Evolutionary conservation across 2,113 vertebrate species (phyloP).

Genomic region (Catharus fuscescens): DNA sequence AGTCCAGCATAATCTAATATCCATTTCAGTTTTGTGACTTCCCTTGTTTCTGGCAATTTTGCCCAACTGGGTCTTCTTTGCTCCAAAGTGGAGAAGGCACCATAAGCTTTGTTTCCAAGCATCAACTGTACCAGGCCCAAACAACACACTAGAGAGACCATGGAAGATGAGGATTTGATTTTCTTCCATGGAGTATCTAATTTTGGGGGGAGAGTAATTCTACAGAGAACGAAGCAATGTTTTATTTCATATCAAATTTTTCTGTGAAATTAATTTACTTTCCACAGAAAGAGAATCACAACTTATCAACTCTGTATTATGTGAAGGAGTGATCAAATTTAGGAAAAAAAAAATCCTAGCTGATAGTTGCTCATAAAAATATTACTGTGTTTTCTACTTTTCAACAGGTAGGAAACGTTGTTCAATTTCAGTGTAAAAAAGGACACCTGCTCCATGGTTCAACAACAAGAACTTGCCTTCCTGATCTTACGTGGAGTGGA

Average conservation of each 20-base stretch:
- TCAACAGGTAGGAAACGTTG: conserved; percentile 88
- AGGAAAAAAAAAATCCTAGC: background rate
- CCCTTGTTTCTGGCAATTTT: background rate
- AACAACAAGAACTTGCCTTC: conserved; percentile 91
- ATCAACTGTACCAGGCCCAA: background rate
- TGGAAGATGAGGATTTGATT: background rate
- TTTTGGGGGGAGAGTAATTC: background rate
- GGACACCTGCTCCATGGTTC: conserved; percentile 96
- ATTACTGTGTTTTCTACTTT: background rate
- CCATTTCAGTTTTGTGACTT: background rate
- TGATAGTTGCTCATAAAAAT: background rate
- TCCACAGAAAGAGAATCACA: background rate
- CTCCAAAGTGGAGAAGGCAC: background rate
- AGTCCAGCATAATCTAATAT: background rate
- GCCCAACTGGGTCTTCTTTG: background rate
- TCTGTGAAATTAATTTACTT: background rate
- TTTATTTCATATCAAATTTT: background rate
- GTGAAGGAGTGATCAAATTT: background rate
- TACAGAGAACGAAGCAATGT: background rate
- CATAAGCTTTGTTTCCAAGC: background rate
- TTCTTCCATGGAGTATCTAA: background rate
- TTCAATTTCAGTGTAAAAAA: conserved; percentile 94
- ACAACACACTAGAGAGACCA: background rate
- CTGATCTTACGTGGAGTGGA: conserved; percentile 95
- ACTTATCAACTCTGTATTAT: background rate